Conservation (phyloP, 2,113 vertebrate species). For the Dipodomys spectabilis region DNA sequence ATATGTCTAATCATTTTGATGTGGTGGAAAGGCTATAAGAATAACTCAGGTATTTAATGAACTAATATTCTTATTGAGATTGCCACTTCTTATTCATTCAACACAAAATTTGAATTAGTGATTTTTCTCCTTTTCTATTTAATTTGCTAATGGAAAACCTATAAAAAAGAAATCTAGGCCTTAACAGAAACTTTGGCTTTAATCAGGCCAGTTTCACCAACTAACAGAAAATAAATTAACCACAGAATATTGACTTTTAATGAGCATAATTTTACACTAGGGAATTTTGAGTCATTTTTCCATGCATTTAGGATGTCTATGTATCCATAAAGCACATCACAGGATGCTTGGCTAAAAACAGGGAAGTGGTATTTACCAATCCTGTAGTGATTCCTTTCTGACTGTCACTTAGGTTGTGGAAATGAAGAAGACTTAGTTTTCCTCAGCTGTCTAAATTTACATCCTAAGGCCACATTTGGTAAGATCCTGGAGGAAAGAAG, state of each 20-base stretch:
- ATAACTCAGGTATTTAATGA: background rate
- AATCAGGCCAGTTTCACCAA: conserved; percentile 56
- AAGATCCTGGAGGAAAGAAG: too few relatives aligned
- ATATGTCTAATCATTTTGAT: conserved; percentile 34
- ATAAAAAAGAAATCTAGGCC: conserved; percentile 66
- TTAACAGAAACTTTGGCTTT: conserved; percentile 66
- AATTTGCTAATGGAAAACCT: conserved; percentile 53
- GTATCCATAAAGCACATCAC: conserved; percentile 44
- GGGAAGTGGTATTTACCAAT: background rate
- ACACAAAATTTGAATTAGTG: conserved; percentile 35
- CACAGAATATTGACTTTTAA: background rate
- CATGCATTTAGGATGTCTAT: conserved; percentile 32
- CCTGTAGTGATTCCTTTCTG: background rate
- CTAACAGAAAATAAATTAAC: background rate
- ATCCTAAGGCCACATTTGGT: background rate
- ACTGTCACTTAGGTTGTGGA: background rate
- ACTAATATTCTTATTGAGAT: background rate
- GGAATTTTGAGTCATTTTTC: conserved; percentile 43
- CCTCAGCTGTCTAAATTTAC: background rate
- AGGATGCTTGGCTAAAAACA: background rate
- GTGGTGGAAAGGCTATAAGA: conserved; percentile 1
- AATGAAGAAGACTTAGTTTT: background rate
- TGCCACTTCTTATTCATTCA: conserved; percentile 24
- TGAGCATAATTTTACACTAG: conserved; percentile 49
- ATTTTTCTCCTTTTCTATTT: conserved; percentile 29